Evolutionary conservation across 2,797 vertebrate genomes (phyloP), one percentile per base, ranked within the genome.

Genomic region (Myotis findleyi): DNA sequence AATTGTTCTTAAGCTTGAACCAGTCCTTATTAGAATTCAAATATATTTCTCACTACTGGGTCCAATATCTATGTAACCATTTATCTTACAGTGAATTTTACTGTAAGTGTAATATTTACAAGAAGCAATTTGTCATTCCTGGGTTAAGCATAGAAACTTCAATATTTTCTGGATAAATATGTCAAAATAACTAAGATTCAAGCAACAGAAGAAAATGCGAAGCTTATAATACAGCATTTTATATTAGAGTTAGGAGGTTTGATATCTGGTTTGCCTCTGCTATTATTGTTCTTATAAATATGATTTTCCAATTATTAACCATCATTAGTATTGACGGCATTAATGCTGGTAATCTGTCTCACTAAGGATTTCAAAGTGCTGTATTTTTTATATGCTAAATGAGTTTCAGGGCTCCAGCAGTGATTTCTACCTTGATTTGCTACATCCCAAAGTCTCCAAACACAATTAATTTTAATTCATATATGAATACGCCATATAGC

Each of bases 31-130:
- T 97, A 98, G 95, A 97, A 97, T 97, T 96, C 96, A 98, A 97
- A 97, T 94, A 96, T 95, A 96, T 97, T 97, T 93, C 94, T 93
- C 86, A 96, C 57, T 95, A 97, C 96, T 97, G 94, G 95, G 95
- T 96, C 92, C 92, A 95, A 38, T 94, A 97, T 98, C 79, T 97
- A 64, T 96, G 87, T 71, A 95, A 96, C 76, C 73, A 93, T 98
- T 97, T 98, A 96, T 98, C 90, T 97, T 94, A 93, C 20, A 94
- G 93, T 87, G 97, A 97, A 94, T 97, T 98, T 98, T 98, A 98
- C 97, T 97, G 97, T 97, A 98, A 98, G 96, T 84, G 47, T 96
- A 95, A 97, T 98, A 98, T 97, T 98, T 98, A 97, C 97, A 97
- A 97, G 94, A 98, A 98, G 91, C 93, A 96, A 97, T 98, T 98